Conservation (phyloP, 2,888 invertebrate genomes). For the Cheilosia vulpina region DNA sequence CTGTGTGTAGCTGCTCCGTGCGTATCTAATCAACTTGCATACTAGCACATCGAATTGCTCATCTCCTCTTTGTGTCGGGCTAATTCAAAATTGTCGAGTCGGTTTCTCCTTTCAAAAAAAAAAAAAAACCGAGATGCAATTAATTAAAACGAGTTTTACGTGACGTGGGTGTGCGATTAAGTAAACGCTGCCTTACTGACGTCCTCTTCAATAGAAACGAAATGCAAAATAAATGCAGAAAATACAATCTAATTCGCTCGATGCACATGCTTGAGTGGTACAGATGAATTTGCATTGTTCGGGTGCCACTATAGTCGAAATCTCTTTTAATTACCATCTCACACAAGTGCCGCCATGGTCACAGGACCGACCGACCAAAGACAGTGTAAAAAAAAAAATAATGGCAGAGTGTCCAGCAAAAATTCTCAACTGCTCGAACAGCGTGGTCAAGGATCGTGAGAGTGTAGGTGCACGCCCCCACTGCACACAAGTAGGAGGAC, state of each 20-base stretch:
- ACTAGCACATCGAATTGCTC: background rate
- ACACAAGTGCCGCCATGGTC: slow-evolving; percentile 5
- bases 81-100: slow-evolving; percentile 37
- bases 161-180: slow-evolving; percentile 56
- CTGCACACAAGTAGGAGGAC: slow-evolving; percentile 33
- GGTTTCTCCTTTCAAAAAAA: slow-evolving; percentile 12
- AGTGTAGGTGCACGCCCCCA: slow-evolving; percentile 30
- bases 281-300: slow-evolving; percentile 66
- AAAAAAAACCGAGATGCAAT: slow-evolving; percentile 32
- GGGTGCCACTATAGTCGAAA: slow-evolving; percentile 46
- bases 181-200: slow-evolving; percentile 41
- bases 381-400: slow-evolving; percentile 15
- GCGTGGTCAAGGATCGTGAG: slow-evolving; percentile 59
- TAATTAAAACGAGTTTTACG: slow-evolving; percentile 70
- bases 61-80: background rate
- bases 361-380: slow-evolving; percentile 21
- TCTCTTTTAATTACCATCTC: slow-evolving; percentile 64
- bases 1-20: background rate
- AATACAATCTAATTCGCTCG: slow-evolving; percentile 41
- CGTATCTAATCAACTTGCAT: background rate
- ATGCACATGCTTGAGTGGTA: slow-evolving; percentile 50
- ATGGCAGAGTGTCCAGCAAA: slow-evolving; percentile 31
- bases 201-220: slow-evolving; percentile 55
- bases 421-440: slow-evolving; percentile 46
- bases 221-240: slow-evolving; percentile 63